Percentiles rank a stretch among this genome's conserved stretches.
Conservation (phyloP, 2,797 vertebrate species). For the Agapornis canus region DNA sequence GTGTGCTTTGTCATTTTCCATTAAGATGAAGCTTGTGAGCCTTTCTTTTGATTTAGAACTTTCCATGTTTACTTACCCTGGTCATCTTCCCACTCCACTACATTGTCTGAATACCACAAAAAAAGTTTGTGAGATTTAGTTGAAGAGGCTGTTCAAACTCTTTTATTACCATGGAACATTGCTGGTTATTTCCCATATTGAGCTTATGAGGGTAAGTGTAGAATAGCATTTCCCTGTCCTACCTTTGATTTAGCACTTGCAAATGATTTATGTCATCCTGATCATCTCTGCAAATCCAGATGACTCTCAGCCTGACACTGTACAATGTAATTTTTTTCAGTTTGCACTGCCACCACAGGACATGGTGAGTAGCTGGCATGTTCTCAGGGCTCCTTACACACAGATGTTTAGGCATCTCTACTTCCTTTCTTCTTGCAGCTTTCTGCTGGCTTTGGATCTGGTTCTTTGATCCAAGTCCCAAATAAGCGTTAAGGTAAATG, state of each 20-base stretch:
- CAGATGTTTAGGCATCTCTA: not conserved
- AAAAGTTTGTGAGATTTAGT: not conserved
- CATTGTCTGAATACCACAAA: not conserved
- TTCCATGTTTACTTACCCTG: not conserved
- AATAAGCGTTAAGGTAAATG: not conserved
- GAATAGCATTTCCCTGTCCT: not conserved
- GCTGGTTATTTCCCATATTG: not conserved
- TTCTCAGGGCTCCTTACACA: not conserved
- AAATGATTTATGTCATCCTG: not conserved
- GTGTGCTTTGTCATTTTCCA: not conserved
- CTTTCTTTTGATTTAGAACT: not conserved
- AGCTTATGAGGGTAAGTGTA: not conserved
- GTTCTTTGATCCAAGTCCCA: not conserved
- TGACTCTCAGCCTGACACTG: not conserved
- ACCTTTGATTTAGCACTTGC: not conserved
- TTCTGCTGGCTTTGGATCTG: not conserved
- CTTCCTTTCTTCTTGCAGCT: not conserved
- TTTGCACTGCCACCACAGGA: not conserved
- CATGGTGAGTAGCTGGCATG: not conserved
- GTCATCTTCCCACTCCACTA: not conserved
- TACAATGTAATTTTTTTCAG: not conserved
- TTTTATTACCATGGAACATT: not conserved
- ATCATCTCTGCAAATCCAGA: not conserved
- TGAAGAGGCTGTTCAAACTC: not conserved
- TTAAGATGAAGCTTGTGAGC: not conserved